phyloP scores from a whole-genome alignment of 2,113 vertebrate species.

The Actinemys pallida region DNA sequence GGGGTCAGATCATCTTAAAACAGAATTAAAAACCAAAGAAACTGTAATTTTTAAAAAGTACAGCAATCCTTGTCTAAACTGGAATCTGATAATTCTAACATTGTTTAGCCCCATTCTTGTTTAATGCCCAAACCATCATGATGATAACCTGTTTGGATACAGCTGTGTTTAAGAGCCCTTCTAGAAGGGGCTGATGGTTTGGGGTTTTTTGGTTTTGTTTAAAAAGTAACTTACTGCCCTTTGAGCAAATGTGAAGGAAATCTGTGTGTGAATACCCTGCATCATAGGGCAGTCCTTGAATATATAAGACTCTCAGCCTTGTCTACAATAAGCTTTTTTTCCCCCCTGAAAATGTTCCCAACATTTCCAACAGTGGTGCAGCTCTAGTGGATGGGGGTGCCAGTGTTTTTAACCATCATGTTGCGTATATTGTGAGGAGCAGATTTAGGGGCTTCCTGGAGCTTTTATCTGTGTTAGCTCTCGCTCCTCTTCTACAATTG shows the following conservation, averaged over 20 bases:
- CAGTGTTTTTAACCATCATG: background rate
- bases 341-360: background rate
- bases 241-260: background rate
- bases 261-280: background rate
- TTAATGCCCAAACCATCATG: background rate
- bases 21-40: background rate
- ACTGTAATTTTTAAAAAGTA: background rate
- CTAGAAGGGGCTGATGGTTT: background rate
- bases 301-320: background rate
- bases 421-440: background rate
- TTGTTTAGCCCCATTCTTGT: background rate
- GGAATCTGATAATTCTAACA: background rate
- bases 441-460: background rate
- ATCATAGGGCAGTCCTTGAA: background rate
- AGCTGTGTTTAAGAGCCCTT: background rate
- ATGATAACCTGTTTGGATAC: background rate
- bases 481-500: background rate
- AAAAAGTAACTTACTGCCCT: background rate
- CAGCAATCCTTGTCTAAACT: background rate
- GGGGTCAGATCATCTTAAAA: background rate
- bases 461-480: background rate
- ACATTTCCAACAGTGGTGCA: background rate
- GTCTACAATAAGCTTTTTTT: background rate
- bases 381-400: accelerated
- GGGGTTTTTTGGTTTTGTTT: background rate